Evolutionary conservation across 2,113 vertebrate species (phyloP), one percentile per base, ranked within the genome.

Genomic region (Procavia capensis): DNA sequence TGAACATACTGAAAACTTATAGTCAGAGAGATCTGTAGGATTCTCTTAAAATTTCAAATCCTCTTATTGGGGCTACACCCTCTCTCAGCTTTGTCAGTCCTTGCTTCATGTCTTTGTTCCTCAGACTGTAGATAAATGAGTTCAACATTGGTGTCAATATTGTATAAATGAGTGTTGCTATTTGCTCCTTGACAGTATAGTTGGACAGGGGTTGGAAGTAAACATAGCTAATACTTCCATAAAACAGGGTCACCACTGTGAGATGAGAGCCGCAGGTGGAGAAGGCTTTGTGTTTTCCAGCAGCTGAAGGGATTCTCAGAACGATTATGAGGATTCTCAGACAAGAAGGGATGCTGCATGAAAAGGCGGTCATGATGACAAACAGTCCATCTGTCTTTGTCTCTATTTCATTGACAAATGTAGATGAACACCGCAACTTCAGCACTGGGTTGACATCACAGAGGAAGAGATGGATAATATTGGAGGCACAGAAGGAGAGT

Each of bases 211-310:
- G 97, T 34, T 86, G 85, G 20, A 96, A 87, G 34, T 98, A 98
- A 59, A 95, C 93, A 59, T 95, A 97, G 57, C 81, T 85, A 43
- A 93, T 82, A 11, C 95, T 97, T 3, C 96, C 97, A 74, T 98
- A 98, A 70, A 94, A 97, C 10, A 97, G 76, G 14, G 85, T 90
- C 31, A 97, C 97, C 20, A 97, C 85, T 5, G 64, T 95, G 59
- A 98, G 76, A 43, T 98, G 97, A 13, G 97, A 97, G 47, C 96
- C 93, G 36, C 97, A 97, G 41, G 97, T 97, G 31, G 96, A 97
- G 84, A 97, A 97, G n/a, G 96, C 95, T 90, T 97, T 97, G 72
- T 1, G 0, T 29, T 95, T 95, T 34, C 97, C 97, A 57, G 76
- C 6, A 20, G 66, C 64, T 9, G 90, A 96, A 47, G 72, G 93